Percentiles rank a stretch among this genome's conserved stretches.
These are phyloP conservation scores for Bhutanitis thaidina DNA, from an alignment of 2,888 invertebrate species.

Conservation along the genomic window DNA sequence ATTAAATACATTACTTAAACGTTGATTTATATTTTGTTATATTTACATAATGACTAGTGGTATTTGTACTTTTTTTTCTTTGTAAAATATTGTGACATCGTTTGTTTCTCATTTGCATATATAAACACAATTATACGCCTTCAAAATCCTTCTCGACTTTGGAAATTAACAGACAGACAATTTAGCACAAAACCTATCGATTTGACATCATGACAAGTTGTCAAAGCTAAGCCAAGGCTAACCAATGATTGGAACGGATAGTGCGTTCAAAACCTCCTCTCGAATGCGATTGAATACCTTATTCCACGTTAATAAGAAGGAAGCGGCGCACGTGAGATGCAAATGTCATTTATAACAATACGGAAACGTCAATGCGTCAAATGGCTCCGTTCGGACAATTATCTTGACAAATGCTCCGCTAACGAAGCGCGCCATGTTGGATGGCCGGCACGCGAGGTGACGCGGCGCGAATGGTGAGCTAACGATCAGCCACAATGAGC, in stretches of 20 bases:
- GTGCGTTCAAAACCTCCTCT: not conserved
- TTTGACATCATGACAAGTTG: constrained; percentile 50
- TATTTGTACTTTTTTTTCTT: not conserved
- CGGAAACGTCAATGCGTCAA: constrained; percentile 60
- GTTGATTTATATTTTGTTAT: no score
- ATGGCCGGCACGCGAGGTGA: constrained; percentile 51
- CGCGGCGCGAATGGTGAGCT: constrained; percentile 55
- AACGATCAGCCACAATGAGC: constrained; percentile 53
- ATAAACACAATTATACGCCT: not conserved
- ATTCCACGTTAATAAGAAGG: not conserved
- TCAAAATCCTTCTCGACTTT: constrained; percentile 9
- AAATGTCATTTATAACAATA: constrained; percentile 46
- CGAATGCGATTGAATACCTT: constrained; percentile 6
- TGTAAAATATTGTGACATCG: not conserved
- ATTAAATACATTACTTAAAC: no score
- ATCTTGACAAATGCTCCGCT: constrained; percentile 71
- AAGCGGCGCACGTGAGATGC: not conserved
- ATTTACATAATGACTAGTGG: no score
- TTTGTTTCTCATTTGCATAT: not conserved
- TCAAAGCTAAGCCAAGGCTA: constrained; percentile 56
- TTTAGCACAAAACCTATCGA: constrained; percentile 43
- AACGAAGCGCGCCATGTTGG: constrained; percentile 58
- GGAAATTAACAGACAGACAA: constrained; percentile 27
- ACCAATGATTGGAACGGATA: constrained; percentile 21
- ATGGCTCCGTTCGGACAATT: constrained; percentile 60